Percentiles rank a stretch among this genome's conserved stretches.
phyloP scores from a whole-genome alignment of 2,113 vertebrate species.

The Phyllopteryx taeniolatus region DNA sequence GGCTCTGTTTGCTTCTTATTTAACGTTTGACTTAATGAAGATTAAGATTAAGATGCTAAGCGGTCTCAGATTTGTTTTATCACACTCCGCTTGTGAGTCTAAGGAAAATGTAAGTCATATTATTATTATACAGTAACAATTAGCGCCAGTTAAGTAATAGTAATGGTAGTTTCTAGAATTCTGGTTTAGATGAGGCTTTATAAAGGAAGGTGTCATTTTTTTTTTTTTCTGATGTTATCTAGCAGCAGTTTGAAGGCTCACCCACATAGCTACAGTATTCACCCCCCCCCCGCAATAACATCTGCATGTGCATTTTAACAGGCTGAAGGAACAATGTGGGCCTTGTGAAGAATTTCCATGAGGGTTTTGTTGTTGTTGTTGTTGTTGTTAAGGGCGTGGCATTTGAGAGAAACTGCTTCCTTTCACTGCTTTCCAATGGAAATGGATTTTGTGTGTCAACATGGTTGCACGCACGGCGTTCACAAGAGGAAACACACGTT shows the following conservation, averaged over 20 bases:
- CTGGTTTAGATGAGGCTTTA: neutral
- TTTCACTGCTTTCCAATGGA: conserved; percentile 46
- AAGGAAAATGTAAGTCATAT: neutral
- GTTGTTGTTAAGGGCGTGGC: conserved; percentile 57
- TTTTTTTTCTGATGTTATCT: conserved; percentile 27
- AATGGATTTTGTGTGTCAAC: conserved; percentile 39
- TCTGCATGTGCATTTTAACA: conserved; percentile 57
- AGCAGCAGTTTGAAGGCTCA: conserved; percentile 30
- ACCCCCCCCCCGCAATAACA: conserved; percentile 20
- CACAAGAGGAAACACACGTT: neutral
- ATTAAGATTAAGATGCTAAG: neutral
- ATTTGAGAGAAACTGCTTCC: conserved; percentile 58
- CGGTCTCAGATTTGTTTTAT: neutral
- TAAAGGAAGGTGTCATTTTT: conserved; percentile 15
- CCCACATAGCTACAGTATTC: conserved; percentile 23
- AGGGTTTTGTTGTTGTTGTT: conserved; percentile 49
- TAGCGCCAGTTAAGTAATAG: neutral
- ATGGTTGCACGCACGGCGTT: conserved; percentile 17
- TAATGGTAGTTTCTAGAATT: neutral
- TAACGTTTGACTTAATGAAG: conserved; percentile 9
- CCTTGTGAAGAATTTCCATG: conserved; percentile 65
- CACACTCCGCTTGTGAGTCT: neutral
- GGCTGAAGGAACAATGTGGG: conserved; percentile 62
- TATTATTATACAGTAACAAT: neutral
- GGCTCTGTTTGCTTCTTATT: conserved; percentile 31